These are phyloP conservation scores for Aquatica leii DNA, from an alignment of 2,888 invertebrate genomes.

Conservation along the genomic window DNA sequence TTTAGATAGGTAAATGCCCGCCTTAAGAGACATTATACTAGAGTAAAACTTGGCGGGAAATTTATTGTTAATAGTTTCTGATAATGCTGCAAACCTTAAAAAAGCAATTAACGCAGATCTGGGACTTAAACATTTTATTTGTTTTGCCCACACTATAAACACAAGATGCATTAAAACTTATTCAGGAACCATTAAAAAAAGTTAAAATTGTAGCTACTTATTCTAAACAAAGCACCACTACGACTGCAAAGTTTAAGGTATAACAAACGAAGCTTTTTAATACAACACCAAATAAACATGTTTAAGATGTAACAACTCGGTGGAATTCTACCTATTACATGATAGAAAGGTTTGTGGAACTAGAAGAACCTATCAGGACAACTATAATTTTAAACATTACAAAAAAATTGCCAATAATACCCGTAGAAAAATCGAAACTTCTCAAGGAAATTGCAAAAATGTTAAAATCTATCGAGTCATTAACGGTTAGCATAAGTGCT, in stretches of 20 bases:
- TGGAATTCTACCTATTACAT: no score
- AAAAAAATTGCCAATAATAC: constrained; percentile 1
- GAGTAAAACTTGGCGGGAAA: constrained; percentile 42
- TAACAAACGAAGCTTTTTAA: neutral
- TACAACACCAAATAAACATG: neutral
- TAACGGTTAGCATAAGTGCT: neutral
- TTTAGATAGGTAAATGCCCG: no score
- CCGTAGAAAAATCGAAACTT: constrained; percentile 2
- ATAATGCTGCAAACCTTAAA: constrained; percentile 48
- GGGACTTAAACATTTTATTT: constrained; percentile 43
- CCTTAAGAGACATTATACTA: constrained; percentile 25
- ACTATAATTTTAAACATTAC: neutral
- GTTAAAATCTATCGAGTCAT: neutral
- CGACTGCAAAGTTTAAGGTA: constrained; percentile 15
- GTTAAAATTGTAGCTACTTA: constrained; percentile 35
- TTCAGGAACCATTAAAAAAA: constrained; percentile 25
- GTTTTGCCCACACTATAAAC: constrained; percentile 48
- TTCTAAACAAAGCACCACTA: constrained; percentile 38
- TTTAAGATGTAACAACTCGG: neutral
- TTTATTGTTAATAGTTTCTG: constrained; percentile 42
- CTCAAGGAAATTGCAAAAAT: neutral
- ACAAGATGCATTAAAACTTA: constrained; percentile 33
- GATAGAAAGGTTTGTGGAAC: neutral
- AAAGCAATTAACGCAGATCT: constrained; percentile 40
- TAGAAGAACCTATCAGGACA: constrained; percentile 6